phyloP scores from a whole-genome alignment of 2,888 invertebrate genomes.

The Chalcosyrphus nemorum region DNA sequence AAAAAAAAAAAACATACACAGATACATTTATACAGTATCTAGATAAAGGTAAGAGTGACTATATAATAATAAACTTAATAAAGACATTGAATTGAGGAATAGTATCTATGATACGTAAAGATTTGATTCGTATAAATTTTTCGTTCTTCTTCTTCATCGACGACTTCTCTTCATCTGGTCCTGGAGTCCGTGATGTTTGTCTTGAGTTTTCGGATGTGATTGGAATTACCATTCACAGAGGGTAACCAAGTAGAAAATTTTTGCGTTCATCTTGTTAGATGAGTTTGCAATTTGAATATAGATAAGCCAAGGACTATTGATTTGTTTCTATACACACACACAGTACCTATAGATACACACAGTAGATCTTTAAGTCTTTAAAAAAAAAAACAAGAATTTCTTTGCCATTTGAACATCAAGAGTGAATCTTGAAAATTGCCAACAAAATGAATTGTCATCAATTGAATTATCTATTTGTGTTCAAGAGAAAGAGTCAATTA shows the following conservation, averaged over 20 bases:
- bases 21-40: not conserved
- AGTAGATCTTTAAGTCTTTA: not conserved
- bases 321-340: not conserved
- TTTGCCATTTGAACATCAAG: slow-evolving; percentile 20
- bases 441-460: slow-evolving; percentile 55
- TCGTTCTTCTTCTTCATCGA: not conserved
- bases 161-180: not conserved
- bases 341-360: not conserved
- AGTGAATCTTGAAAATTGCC: slow-evolving; percentile 23
- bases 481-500: slow-evolving; percentile 65
- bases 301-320: slow-evolving; percentile 21
- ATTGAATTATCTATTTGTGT: slow-evolving; percentile 55
- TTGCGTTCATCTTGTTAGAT: slow-evolving; percentile 26
- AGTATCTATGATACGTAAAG: slow-evolving; percentile 22
- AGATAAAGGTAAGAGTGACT: slow-evolving; percentile 41
- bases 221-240: slow-evolving; percentile 31
- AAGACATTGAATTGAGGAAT: slow-evolving; percentile 21
- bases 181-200: slow-evolving; percentile 25
- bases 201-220: slow-evolving; percentile 19
- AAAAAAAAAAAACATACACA: slow-evolving; percentile 19
- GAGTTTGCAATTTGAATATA: slow-evolving; percentile 36
- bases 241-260: slow-evolving; percentile 34
- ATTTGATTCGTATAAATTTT: slow-evolving; percentile 43
- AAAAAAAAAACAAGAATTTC: not conserved
- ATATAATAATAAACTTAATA: slow-evolving; percentile 49